A percentile compares a stretch with the other conserved stretches of the same genome.
These are phyloP conservation scores for Zaprionus taronus DNA, from an alignment of 1,140 invertebrate species.

Conservation along the genomic window DNA sequence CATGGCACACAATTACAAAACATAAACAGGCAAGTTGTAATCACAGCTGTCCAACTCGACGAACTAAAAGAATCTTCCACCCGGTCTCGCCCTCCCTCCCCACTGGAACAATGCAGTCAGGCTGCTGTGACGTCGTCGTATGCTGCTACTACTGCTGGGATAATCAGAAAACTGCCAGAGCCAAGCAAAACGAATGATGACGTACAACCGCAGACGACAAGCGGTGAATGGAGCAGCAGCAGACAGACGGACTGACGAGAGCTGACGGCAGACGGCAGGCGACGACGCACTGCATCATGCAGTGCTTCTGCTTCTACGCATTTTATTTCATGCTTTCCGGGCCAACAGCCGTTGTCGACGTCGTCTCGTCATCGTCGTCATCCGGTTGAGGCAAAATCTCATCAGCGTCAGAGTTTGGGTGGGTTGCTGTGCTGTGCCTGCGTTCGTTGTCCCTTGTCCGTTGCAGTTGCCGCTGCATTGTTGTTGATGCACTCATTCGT, in stretches of 20 bases:
- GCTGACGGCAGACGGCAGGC: conserved; percentile 11
- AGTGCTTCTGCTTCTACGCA: conserved; percentile 39
- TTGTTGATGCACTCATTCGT: conserved; percentile 58
- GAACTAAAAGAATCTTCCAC: conserved; percentile 34
- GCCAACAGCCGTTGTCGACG: conserved; percentile 55
- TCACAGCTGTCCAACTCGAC: conserved; percentile 72
- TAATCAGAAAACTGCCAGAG: conserved; percentile 58
- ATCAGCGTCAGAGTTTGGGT: conserved; percentile 42
- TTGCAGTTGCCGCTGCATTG: background rate
- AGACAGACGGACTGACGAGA: conserved; percentile 10
- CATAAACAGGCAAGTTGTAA: conserved; percentile 80
- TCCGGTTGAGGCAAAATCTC: conserved; percentile 36
- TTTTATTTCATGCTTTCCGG: conserved; percentile 75
- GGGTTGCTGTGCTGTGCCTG: background rate
- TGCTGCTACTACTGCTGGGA: conserved; percentile 32
- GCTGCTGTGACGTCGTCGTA: conserved; percentile 24
- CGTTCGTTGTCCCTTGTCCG: background rate
- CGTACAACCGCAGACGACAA: conserved; percentile 41
- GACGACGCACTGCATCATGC: conserved; percentile 48
- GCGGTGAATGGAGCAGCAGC: background rate
- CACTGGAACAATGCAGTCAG: conserved; percentile 25
- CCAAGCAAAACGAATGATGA: conserved; percentile 49
- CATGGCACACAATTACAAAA: conserved; percentile 69
- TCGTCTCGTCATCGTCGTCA: conserved; percentile 18
- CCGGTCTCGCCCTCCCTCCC: background rate